A percentile compares a stretch with the other conserved stretches of the same genome.
Conservation (phyloP, 2,797 vertebrate species). For the Xyrichtys novacula region DNA sequence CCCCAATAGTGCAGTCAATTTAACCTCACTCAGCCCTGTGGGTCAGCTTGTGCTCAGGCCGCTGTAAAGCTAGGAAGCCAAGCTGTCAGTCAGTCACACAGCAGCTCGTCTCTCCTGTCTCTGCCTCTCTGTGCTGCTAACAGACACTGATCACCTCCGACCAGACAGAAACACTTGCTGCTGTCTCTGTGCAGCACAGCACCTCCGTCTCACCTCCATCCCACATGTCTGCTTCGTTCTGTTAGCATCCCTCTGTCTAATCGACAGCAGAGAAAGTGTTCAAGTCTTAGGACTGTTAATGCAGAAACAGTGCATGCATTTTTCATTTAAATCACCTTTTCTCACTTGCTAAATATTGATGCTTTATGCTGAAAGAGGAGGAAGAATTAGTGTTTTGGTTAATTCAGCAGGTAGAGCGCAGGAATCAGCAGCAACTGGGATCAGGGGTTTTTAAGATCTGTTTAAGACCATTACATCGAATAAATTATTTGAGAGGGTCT, state of each 20-base stretch:
- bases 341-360: not conserved
- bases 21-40: conserved; percentile 49
- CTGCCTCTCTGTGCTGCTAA: conserved; percentile 49
- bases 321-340: not conserved
- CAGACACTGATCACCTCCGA: conserved; percentile 63
- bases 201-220: conserved; percentile 27
- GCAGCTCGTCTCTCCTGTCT: conserved; percentile 47
- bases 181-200: conserved; percentile 52
- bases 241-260: conserved; percentile 17
- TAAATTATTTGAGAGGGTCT: too few relatives aligned
- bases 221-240: conserved; percentile 11
- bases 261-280: conserved; percentile 4
- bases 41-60: conserved; percentile 41
- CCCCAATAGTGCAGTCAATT: conserved; percentile 34
- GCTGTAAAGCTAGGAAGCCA: conserved; percentile 22
- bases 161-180: conserved; percentile 61
- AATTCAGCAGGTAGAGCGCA: not conserved
- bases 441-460: too few relatives aligned
- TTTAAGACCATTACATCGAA: too few relatives aligned
- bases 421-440: not conserved
- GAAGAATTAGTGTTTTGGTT: conserved; percentile 3
- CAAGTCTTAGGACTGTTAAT: not conserved
- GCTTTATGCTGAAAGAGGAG: not conserved
- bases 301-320: not conserved
- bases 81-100: conserved; percentile 57